Base-by-base conservation (phyloP, 1,140 invertebrate genomes). In the Euwallacea fornicatus region DNA sequence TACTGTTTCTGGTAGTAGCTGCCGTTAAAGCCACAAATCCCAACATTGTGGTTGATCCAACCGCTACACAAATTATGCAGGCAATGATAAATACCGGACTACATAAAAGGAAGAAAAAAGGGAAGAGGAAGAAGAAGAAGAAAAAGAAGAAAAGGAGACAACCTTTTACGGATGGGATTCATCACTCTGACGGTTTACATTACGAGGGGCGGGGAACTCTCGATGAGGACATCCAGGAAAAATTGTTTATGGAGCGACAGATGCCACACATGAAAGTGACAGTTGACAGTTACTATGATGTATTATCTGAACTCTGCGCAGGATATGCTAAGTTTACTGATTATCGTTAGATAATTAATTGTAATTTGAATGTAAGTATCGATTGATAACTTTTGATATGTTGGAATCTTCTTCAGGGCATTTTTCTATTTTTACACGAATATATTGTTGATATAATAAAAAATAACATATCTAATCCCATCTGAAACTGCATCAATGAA, bases 1-100 rank as follows among this genome's bases (percentile, higher is more conserved):
- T 93, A 9, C 77, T 93, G 0, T 90, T 89, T 76, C 81, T 93
- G 0, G 87, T 93, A 46, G 88, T 91, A 4, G 87, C 88, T 70
- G 88, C 89, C 0, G 85, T 92, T 7, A 89, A 86, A 75, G 84
- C 83, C 81, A 81, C 84, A 85, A 64, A 79, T 79, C 60, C 64
- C 81, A 3, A 80, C 78, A 2, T 77, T 78, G 2, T 54, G 9
- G 59, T 68, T 15, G 58, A 73, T 54, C 66, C 66, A 9, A 69
- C 61, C 42, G 13, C 58, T 13, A 62, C 65, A 11, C 66, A 73
- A 66, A 55, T 73, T 9, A 69, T 73, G 67, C 43, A 59, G 33
- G 66, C 72, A 6, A 33, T 73, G 59, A 64, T 73, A 13, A 73
- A 69, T 33, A 11, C 66, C 2, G 58, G 58, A 41, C 7, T 71